Conservation (phyloP, 2,113 vertebrate genomes). For the Siniperca chuatsi region DNA sequence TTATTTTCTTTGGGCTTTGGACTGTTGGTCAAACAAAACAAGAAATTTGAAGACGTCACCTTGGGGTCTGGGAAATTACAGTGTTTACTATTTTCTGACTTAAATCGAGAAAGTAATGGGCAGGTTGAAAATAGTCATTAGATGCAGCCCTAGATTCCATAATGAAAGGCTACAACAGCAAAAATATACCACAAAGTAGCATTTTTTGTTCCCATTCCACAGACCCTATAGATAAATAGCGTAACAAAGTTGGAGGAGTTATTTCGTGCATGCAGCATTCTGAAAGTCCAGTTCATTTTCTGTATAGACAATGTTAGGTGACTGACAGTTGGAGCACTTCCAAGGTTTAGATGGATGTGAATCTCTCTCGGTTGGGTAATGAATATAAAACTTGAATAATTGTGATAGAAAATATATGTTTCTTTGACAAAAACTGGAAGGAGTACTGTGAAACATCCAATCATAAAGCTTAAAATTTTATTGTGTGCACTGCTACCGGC, state of each 20-base stretch:
- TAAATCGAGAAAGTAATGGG: neutral
- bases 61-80: too few relatives aligned
- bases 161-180: neutral
- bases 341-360: neutral
- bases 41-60: neutral
- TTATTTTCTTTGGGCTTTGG: neutral
- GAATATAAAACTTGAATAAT: neutral
- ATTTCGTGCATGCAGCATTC: neutral
- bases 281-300: neutral
- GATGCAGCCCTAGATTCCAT: neutral
- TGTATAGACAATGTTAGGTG: neutral
- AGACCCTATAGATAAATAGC: neutral
- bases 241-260: neutral
- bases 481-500: too few relatives aligned
- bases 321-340: neutral
- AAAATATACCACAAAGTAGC: neutral
- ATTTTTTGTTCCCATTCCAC: neutral
- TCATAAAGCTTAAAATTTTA: neutral
- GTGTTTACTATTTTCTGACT: neutral
- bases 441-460: neutral
- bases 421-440: neutral
- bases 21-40: neutral
- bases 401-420: neutral
- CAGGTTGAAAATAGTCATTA: neutral
- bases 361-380: too few relatives aligned